Conservation (phyloP, 2,113 vertebrate genomes). For the Pelmatolapia mariae region DNA sequence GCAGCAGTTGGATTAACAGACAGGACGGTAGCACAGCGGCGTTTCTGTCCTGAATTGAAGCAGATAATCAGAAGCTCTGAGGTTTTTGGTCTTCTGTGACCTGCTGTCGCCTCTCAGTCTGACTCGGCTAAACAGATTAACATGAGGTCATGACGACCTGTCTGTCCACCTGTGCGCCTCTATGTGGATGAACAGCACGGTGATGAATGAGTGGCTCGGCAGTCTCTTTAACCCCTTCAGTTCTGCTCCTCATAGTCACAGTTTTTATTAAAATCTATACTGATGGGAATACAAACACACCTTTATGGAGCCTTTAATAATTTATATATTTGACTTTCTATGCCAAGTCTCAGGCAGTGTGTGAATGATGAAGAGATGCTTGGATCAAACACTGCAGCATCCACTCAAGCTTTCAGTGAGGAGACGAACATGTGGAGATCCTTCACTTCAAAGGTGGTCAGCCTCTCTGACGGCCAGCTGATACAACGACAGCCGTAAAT, state of each 20-base stretch:
- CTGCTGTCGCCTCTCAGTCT: neutral
- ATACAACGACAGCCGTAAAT: neutral
- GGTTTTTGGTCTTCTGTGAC: neutral
- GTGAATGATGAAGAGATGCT: neutral
- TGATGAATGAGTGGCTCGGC: neutral
- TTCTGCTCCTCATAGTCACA: neutral
- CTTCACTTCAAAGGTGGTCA: neutral
- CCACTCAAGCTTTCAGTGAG: neutral
- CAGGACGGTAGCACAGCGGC: neutral
- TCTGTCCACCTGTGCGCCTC: neutral
- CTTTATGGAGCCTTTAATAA: neutral
- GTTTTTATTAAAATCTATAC: neutral
- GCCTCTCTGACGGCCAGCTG: neutral
- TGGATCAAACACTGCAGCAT: neutral
- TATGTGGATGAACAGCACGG: neutral
- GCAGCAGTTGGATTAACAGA: neutral
- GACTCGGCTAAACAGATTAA: neutral
- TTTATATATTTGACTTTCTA: neutral
- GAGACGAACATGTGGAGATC: neutral
- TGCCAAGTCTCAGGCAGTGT: neutral
- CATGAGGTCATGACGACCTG: neutral
- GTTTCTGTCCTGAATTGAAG: neutral
- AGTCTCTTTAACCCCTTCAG: neutral
- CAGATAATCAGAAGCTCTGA: neutral
- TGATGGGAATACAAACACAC: neutral